phyloP scores from a whole-genome alignment of 2,797 vertebrate species.

The Nothura maculosa region DNA sequence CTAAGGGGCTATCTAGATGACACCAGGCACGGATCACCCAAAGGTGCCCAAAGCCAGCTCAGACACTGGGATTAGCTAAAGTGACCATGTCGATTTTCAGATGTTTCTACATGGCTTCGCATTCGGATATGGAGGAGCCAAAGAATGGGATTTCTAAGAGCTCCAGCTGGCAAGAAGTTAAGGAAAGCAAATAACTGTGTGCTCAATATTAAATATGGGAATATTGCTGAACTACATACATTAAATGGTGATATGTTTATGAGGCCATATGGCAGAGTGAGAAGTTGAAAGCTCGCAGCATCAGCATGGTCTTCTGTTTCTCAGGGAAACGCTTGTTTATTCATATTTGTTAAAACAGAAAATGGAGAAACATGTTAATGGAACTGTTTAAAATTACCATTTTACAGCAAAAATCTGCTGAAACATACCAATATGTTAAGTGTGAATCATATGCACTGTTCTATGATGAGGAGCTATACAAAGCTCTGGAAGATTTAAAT shows the following conservation, averaged over 20 bases:
- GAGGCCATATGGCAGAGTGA: not conserved
- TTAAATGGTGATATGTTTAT: not conserved
- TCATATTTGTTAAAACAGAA: not conserved
- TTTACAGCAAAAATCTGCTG: not conserved
- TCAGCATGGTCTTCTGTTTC: not conserved
- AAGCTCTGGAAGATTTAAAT: not conserved
- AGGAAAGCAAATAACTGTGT: not conserved
- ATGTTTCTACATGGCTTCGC: accelerated
- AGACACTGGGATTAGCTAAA: accelerated
- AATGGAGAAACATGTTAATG: not conserved
- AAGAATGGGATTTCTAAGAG: not conserved
- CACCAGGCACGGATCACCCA: accelerated
- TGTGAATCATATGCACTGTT: not conserved
- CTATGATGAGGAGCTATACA: not conserved
- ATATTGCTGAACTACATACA: not conserved
- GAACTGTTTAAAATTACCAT: not conserved
- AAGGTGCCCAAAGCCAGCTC: not conserved
- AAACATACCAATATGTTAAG: not conserved
- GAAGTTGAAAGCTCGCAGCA: not conserved
- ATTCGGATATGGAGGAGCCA: accelerated
- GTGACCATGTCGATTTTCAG: not conserved
- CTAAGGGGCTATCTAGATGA: accelerated
- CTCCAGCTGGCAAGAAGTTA: not conserved
- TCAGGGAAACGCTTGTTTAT: not conserved
- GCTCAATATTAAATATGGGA: not conserved